Base-by-base conservation (phyloP, 2,888 invertebrate species). In the Imbricaverruca yamaguchii region DNA sequence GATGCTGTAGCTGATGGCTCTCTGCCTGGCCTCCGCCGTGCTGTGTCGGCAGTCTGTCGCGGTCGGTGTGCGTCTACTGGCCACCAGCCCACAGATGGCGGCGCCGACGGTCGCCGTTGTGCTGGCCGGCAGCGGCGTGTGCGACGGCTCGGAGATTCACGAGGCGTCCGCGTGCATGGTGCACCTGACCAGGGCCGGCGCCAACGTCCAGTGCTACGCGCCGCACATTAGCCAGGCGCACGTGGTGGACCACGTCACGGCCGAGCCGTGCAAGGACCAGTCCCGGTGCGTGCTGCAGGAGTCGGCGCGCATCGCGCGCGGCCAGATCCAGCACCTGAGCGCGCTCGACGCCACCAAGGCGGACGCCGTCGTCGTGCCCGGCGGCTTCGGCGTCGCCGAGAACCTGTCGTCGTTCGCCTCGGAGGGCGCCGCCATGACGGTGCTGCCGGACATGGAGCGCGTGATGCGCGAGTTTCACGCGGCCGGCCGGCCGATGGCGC, bases 341-440 rank as follows among this genome's bases (percentile, higher is more conserved):
- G 86, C 88, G n/a, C 87, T 90, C 55, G 85, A 86, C 53, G 85
- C 87, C 7, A 84, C 85, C 39, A 84, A 84, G n/a, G 88, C 87
- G 83, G 88, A 87, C 85, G 90, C 89, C 18, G 87, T 90, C 13
- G 85, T 91, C n/a, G 87, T 91, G 83, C 90, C 90, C 53, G 90
- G 90, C 80, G 90, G 90, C 61, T 90, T 90, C 86, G 90, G 90
- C 8, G 89, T 87, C 57, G 90, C 89, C 9, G 89, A 90, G 84
- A 90, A 90, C 84, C 84, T 90, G 90, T 90, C 89, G 80, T 87
- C 89, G 82, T 90, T 90, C 86, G 89, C 88, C 8, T 85, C 87
- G 8, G 88, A 89, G 82, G 90, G 90, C 7, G 84, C 87, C 4
- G 85, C 88, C 23, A 84, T 84, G 85, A 86, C 85, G 11, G 87